Evolutionary conservation across 1,140 invertebrate species (phyloP), one percentile per base, ranked within the genome.

Genomic region (Choristoneura fumiferana): DNA sequence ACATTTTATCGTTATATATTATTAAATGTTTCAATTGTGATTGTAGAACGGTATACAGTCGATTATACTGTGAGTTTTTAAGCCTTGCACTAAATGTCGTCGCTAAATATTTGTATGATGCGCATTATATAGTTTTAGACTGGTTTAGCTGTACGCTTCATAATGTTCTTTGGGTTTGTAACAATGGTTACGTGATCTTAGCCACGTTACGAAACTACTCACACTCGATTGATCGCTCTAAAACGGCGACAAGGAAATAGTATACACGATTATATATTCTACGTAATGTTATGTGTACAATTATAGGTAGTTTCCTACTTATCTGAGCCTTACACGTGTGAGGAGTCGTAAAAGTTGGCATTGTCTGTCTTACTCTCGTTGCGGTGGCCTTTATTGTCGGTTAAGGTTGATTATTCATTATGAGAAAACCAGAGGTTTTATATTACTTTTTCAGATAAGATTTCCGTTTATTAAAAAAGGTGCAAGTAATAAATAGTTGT

Each of bases 141-240:
- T 10, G 43, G 18, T 49, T 49, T 49, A 15, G 12, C 43, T 49
- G 4, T 22, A 49, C 22, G 43, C 37, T 39, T 34, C 37, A 40
- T 36, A 34, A 18, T 36, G 35, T 17, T 36, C 17, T 70, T 67
- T 70, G 73, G 76, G 68, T 78, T 82, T 77, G 76, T 73, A 78
- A 76, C 67, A 78, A 56, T 63, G 69, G 74, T 87, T 87, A 84
- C 81, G 81, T 87, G 77, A 81, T 73, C 73, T 83, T 78, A 78
- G 73, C 58, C 53, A 65, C 69, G 73, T 87, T 87, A 77, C 81
- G 84, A 84, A 83, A 87, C 70, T 69, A 67, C 60, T 76, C 64
- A 63, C 69, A 71, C 73, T 82, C 73, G 81, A 85, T 82, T 72
- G 70, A 82, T 49, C 22, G 43, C n/a, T 10, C 43, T 49, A 49